A percentile compares a stretch with the other conserved stretches of the same genome.
Evolutionary conservation across 2,888 invertebrate genomes (phyloP).

Genomic region (Andrena chrysosceles): DNA sequence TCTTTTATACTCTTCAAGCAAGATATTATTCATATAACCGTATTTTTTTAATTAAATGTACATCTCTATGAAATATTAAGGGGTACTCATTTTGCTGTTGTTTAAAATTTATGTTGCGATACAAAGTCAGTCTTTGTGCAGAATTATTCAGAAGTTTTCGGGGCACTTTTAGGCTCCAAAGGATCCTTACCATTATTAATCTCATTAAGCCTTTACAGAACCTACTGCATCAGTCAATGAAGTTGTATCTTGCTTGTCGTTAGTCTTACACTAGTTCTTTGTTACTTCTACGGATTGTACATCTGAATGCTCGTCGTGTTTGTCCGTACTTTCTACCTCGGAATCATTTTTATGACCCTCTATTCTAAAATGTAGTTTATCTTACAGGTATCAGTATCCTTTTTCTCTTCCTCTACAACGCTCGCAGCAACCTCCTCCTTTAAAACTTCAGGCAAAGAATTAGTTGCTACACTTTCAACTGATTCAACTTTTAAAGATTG

Average conservation of each 20-base stretch:
- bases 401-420: not conserved
- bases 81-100: not conserved
- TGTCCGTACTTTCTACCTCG: not conserved
- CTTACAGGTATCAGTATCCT: not conserved
- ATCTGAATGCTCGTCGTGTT: not conserved
- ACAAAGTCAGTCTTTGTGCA: constrained; percentile 24
- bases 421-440: not conserved
- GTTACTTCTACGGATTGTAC: constrained; percentile 13
- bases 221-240: not conserved
- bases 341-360: not conserved
- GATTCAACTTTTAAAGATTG: not conserved
- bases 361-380: constrained; percentile 15
- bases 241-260: not conserved
- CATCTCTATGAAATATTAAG: constrained; percentile 7
- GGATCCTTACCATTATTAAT: not conserved
- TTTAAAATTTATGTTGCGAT: constrained; percentile 6
- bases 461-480: constrained; percentile 2
- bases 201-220: not conserved
- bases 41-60: constrained; percentile 12
- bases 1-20: constrained; percentile 1
- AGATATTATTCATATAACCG: constrained; percentile 25
- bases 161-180: not conserved
- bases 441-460: not conserved
- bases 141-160: constrained; percentile 20
- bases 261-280: not conserved